Conservation (phyloP, 2,797 vertebrate genomes). For the Sylvia borin region DNA sequence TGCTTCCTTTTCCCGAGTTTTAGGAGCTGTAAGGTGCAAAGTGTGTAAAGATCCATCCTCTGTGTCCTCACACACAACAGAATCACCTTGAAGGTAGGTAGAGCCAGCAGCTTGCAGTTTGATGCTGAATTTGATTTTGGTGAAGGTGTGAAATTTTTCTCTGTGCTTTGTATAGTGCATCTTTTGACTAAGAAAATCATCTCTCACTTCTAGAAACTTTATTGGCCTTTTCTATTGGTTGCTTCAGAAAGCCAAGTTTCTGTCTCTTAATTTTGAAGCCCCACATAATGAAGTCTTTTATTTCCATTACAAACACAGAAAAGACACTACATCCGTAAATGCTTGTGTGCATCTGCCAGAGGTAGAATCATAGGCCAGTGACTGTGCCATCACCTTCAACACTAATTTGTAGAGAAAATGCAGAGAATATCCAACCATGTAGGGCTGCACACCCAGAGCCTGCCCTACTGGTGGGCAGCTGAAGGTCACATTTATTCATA, state of each 20-base stretch:
- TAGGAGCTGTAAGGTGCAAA: background rate
- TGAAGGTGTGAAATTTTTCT: background rate
- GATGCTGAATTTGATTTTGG: background rate
- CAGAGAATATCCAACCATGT: accelerated
- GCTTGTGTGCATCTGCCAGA: background rate
- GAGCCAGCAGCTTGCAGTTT: background rate
- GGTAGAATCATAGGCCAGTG: background rate
- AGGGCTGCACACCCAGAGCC: background rate
- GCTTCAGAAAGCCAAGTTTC: background rate
- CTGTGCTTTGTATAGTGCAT: background rate
- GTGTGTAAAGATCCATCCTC: background rate
- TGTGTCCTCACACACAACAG: background rate
- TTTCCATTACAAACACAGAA: background rate
- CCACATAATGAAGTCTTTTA: background rate
- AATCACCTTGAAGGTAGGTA: background rate
- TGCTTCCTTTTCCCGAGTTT: accelerated
- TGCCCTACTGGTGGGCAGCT: accelerated
- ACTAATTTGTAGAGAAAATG: background rate
- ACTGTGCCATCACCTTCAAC: background rate
- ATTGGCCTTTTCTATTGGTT: background rate
- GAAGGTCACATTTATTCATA: background rate
- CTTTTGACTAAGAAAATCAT: background rate
- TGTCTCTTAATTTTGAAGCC: background rate
- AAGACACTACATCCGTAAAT: background rate
- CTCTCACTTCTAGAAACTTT: background rate